These are phyloP conservation scores for Mallotus villosus DNA, from an alignment of 2,797 vertebrate species.

Conservation along the genomic window DNA sequence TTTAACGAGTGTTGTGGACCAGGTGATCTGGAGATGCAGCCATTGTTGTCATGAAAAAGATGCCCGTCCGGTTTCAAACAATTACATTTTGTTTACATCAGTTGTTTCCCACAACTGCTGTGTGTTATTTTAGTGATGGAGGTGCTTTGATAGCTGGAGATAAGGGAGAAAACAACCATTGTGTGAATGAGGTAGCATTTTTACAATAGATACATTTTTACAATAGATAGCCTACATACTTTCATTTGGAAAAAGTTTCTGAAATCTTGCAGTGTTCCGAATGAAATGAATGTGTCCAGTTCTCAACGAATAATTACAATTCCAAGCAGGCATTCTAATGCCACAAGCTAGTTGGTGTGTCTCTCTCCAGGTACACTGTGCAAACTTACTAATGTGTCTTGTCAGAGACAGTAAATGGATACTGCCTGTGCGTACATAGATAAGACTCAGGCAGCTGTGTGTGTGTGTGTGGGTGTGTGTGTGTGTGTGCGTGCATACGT, in stretches of 20 bases:
- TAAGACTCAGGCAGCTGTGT: neutral
- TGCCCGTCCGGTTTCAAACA: neutral
- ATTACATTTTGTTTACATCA: neutral
- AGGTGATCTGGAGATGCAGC: neutral
- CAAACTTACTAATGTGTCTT: conserved; percentile 18
- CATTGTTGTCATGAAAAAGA: neutral
- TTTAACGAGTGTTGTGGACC: neutral
- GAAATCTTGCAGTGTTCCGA: no score
- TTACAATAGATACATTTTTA: no score
- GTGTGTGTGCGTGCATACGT: conserved; percentile 28
- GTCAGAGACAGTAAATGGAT: conserved; percentile 1
- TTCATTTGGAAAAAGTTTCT: no score
- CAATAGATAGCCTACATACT: no score
- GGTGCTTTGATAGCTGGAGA: neutral
- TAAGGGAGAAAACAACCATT: neutral
- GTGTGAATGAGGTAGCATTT: neutral
- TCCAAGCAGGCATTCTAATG: no score
- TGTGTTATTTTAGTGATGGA: neutral
- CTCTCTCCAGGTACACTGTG: conserved; percentile 46
- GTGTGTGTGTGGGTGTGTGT: conserved; percentile 13
- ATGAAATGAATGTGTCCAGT: neutral
- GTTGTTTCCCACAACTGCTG: neutral
- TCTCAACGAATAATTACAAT: neutral
- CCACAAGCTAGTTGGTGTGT: conserved; percentile 41
- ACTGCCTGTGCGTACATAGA: neutral